These are phyloP conservation scores for Zapus hudsonius DNA, from an alignment of 2,113 vertebrate species.

Conservation along the genomic window DNA sequence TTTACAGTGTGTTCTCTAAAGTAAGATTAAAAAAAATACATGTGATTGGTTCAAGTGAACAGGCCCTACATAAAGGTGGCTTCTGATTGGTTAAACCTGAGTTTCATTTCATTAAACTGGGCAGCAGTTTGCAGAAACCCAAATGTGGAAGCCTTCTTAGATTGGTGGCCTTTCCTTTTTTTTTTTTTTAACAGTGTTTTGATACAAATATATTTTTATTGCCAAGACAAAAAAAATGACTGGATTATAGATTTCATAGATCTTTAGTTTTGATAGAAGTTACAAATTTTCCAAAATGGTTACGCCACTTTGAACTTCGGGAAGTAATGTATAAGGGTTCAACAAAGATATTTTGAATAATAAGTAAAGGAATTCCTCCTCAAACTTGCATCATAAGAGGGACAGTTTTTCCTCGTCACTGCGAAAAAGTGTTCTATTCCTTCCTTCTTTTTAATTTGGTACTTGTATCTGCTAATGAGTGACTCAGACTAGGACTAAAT, in stretches of 20 bases:
- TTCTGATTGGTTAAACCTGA: background rate
- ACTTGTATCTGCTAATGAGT: constrained; percentile 54
- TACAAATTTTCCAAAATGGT: constrained; percentile 1
- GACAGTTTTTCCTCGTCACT: background rate
- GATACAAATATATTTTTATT: background rate
- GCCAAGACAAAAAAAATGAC: background rate
- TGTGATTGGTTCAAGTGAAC: background rate
- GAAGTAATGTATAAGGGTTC: background rate
- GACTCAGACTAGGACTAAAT: constrained; percentile 35
- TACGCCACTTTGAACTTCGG: constrained; percentile 23
- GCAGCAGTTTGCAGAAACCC: background rate
- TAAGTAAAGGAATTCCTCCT: background rate
- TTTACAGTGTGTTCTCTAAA: background rate
- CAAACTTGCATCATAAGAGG: background rate
- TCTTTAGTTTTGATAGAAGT: background rate
- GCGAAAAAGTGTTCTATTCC: background rate
- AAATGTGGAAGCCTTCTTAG: background rate
- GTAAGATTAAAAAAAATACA: background rate
- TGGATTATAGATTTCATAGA: background rate
- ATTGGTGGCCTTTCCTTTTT: background rate
- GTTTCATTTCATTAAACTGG: background rate
- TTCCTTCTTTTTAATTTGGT: constrained; percentile 55
- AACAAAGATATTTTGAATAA: constrained; percentile 35
- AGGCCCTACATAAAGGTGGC: background rate
- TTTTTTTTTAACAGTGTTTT: background rate